phyloP scores from a whole-genome alignment of 2,888 invertebrate genomes.

The Bibio marci region DNA sequence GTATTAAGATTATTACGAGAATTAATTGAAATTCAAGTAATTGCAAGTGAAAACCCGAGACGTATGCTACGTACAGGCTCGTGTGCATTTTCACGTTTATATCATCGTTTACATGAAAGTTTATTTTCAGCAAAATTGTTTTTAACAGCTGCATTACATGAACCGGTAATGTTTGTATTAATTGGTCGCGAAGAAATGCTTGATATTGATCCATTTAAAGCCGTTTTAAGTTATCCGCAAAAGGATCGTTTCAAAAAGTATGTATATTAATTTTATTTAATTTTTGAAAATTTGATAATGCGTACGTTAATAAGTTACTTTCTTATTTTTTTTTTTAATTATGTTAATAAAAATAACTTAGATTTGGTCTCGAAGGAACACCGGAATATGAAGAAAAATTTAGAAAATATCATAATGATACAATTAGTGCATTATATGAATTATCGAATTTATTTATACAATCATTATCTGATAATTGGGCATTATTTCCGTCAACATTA shows the following conservation, averaged over 20 bases:
- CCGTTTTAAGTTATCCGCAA: constrained; percentile 25
- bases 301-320: not conserved
- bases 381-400: constrained; percentile 55
- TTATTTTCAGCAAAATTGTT: constrained; percentile 84
- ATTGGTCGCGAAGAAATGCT: constrained; percentile 83
- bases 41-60: constrained; percentile 48
- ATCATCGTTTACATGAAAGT: constrained; percentile 75
- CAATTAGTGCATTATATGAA: constrained; percentile 58
- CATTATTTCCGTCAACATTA: constrained; percentile 77
- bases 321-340: constrained; percentile 19
- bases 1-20: constrained; percentile 46
- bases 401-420: constrained; percentile 61
- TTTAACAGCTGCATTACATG: constrained; percentile 78
- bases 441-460: constrained; percentile 67
- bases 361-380: constrained; percentile 63
- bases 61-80: constrained; percentile 63
- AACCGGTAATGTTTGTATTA: constrained; percentile 77
- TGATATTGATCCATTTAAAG: constrained; percentile 81
- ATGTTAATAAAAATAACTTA: constrained; percentile 34
- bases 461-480: constrained; percentile 68
- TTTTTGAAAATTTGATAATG: not conserved
- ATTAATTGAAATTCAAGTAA: constrained; percentile 54
- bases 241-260: constrained; percentile 39
- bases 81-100: constrained; percentile 73
- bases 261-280: constrained; percentile 4